These are phyloP conservation scores for Meloe dianella DNA, from an alignment of 2,888 invertebrate species.

Conservation along the genomic window DNA sequence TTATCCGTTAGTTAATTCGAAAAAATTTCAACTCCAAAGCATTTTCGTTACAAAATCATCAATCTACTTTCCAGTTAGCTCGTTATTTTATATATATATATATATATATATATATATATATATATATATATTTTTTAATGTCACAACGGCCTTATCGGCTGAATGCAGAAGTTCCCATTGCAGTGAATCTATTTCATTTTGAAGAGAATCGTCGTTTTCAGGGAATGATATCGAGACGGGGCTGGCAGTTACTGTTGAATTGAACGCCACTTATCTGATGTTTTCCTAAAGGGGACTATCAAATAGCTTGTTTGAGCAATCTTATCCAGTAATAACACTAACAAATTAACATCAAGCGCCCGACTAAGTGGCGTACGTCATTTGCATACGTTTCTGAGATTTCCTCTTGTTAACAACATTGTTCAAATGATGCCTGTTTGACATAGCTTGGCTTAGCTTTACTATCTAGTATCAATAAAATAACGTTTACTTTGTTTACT, in stretches of 20 bases:
- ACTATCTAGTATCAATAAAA: slow-evolving; percentile 20
- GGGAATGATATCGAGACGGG: slow-evolving; percentile 28
- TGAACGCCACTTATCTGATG: slow-evolving; percentile 47
- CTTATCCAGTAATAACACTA: slow-evolving; percentile 49
- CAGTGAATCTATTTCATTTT: slow-evolving; percentile 34
- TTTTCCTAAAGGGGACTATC: slow-evolving; percentile 46
- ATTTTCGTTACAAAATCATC: slow-evolving; percentile 31
- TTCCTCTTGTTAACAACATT: slow-evolving; percentile 36
- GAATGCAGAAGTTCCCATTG: slow-evolving; percentile 34
- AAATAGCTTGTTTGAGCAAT: slow-evolving; percentile 49
- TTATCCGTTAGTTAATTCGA: slow-evolving; percentile 20
- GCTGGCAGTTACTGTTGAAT: slow-evolving; percentile 41
- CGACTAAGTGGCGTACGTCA: slow-evolving; percentile 45
- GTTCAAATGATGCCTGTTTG: slow-evolving; percentile 30
- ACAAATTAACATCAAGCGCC: slow-evolving; percentile 48
- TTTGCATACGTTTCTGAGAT: slow-evolving; percentile 49
- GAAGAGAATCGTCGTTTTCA: slow-evolving; percentile 29
- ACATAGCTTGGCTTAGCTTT: too few species aligned
- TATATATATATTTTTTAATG: slow-evolving; percentile 18
- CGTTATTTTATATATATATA: too few species aligned
- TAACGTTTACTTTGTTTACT: background rate
- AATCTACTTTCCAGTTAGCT: slow-evolving; percentile 25
- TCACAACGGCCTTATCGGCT: slow-evolving; percentile 33
- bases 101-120: too few species aligned
- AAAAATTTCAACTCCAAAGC: slow-evolving; percentile 25